Conservation (phyloP, 2,888 invertebrate species). For the Hydroisotoma schaefferi region DNA sequence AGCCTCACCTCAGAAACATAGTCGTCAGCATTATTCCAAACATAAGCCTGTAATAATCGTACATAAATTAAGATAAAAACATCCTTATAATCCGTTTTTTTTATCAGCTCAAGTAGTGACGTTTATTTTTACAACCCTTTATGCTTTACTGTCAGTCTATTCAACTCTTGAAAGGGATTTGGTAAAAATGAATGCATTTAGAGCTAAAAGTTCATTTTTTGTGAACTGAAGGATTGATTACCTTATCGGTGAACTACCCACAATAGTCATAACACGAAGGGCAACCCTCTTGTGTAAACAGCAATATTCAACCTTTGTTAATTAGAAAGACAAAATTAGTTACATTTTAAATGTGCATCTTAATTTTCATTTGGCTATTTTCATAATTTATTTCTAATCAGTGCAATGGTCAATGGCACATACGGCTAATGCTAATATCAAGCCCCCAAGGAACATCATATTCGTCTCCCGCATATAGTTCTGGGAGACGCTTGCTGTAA, state of each 20-base stretch:
- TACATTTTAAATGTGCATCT: too few species aligned
- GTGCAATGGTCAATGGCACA: conserved; percentile 51
- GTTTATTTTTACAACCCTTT: too few species aligned
- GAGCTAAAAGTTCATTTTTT: too few species aligned
- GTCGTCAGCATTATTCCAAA: conserved; percentile 81
- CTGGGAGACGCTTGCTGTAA: conserved; percentile 9
- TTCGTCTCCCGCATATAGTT: conserved; percentile 45
- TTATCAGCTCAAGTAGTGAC: neutral
- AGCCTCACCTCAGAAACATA: conserved; percentile 75
- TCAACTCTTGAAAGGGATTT: neutral
- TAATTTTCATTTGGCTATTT: too few species aligned
- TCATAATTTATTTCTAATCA: neutral
- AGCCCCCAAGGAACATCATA: conserved; percentile 52
- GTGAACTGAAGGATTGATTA: neutral
- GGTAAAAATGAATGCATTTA: neutral
- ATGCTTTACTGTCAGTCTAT: too few species aligned
- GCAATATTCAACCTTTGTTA: conserved; percentile 51
- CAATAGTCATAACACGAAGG: conserved; percentile 52
- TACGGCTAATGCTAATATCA: conserved; percentile 56
- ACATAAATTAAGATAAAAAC: neutral
- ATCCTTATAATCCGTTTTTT: neutral
- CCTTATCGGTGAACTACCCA: conserved; percentile 30
- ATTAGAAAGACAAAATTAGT: neutral
- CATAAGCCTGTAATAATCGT: conserved; percentile 60
- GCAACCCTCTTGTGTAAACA: conserved; percentile 56